Base-by-base conservation (phyloP, 2,888 invertebrate species). In the Xestia c-nigrum region DNA sequence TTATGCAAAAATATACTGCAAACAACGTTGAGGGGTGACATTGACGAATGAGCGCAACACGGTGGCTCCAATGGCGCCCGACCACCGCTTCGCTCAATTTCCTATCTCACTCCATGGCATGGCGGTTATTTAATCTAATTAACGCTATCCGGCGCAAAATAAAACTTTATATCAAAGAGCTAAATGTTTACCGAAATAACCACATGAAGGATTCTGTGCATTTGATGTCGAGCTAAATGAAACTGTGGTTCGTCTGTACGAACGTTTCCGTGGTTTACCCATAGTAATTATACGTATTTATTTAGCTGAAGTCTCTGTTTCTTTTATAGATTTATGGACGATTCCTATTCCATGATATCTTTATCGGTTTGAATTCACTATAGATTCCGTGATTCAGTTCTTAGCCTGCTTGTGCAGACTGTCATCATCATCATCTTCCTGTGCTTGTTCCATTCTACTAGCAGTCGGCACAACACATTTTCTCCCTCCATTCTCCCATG, bases 1-100 rank as follows among this genome's bases (percentile, higher is more conserved):
- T 93, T 93, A 94, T 94, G 94, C 93, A 94, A 95, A 95, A 93
- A 94, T 93, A 93, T 93, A 93, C 93, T 91, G 91, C 88, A 90
- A 91, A 92, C 92, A 92, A 90, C 90, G 89, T 90, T 78, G 82
- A 82, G 80, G 85, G 79, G 79, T 88, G 95, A 95, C 95, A 92
- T 90, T 95, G 95, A 95, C 89, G 90, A 89, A 95, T 94, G 92
- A 84, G 88, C 46, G 80, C 83, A 81, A 81, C 85, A 85, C 87
- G 89, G 76, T 78, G 87, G 83, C 85, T 89, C 88, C 90, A 93
- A 92, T 90, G 91, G 89, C 66, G 87, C 91, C 74, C 75, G 69
- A 67, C 83, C 88, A 72, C 81, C 89, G 90, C 85, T 85, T 86
- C 91, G 93, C 91, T 88, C 89, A 90, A 94, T 94, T 92, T 91